phyloP scores from a whole-genome alignment of 2,797 vertebrate species.

The Sebastolobus alascanus region DNA sequence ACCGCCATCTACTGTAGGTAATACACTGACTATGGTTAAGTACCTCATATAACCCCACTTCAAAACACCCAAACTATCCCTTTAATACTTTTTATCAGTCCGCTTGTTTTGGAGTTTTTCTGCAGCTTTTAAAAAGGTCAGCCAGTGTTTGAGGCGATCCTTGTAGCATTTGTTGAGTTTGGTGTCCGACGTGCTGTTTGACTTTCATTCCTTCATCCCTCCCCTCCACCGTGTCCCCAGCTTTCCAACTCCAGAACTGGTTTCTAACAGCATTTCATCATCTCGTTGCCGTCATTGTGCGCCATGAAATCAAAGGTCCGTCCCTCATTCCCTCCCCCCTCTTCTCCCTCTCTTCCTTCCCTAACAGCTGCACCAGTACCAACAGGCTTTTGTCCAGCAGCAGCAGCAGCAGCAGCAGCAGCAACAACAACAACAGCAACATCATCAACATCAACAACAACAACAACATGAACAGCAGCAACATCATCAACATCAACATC shows the following conservation, averaged over 20 bases:
- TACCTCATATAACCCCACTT: no score
- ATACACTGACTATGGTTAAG: no score
- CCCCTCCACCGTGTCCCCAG: slow-evolving; percentile 56
- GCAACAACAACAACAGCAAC: slow-evolving; percentile 85
- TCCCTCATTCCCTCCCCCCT: slow-evolving; percentile 67
- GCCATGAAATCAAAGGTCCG: slow-evolving; percentile 67
- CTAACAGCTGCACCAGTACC: slow-evolving; percentile 93
- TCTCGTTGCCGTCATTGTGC: slow-evolving; percentile 55
- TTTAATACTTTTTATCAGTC: background rate
- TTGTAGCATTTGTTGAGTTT: slow-evolving; percentile 16
- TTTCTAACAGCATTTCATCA: slow-evolving; percentile 77
- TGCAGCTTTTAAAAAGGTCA: background rate
- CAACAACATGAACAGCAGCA: slow-evolving; percentile 86
- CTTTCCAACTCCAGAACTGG: slow-evolving; percentile 70
- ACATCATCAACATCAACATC: slow-evolving; percentile 81
- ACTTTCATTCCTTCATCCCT: slow-evolving; percentile 58
- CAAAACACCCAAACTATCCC: no score
- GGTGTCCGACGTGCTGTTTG: slow-evolving; percentile 45
- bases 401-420: slow-evolving; percentile 83
- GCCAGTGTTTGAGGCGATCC: background rate
- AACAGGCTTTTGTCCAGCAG: slow-evolving; percentile 92
- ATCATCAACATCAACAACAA: slow-evolving; percentile 84
- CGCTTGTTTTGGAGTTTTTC: background rate
- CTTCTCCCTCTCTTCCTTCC: slow-evolving; percentile 57
- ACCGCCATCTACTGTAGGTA: no score